A percentile compares a stretch with the other conserved stretches of the same genome.
phyloP scores from a whole-genome alignment of 2,797 vertebrate genomes.

The Chromis chromis region DNA sequence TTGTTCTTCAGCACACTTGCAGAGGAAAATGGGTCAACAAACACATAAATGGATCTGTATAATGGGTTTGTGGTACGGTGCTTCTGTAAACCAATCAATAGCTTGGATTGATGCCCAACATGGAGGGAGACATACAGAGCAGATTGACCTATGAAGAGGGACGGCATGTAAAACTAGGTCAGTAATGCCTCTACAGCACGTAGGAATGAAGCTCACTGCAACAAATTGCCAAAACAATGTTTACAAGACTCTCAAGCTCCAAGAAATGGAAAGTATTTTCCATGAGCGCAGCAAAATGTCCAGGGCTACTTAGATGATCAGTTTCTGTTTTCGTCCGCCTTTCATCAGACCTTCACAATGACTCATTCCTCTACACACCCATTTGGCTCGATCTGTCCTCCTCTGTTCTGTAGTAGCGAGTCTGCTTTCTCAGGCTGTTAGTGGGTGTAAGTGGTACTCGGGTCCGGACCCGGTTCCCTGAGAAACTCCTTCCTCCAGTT shows the following conservation, averaged over 20 bases:
- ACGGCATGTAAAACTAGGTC: constrained; percentile 65
- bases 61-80: constrained; percentile 60
- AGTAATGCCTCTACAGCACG: constrained; percentile 26
- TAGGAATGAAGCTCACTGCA: constrained; percentile 25
- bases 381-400: constrained; percentile 21
- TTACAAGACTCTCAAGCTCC: constrained; percentile 23
- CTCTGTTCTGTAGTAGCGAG: constrained; percentile 17
- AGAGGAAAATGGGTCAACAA: constrained; percentile 70
- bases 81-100: constrained; percentile 74
- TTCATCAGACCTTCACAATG: constrained; percentile 17
- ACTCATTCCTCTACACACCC: constrained; percentile 28
- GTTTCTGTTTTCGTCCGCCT: constrained; percentile 26
- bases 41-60: constrained; percentile 64
- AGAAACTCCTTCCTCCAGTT: constrained; percentile 64
- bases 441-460: constrained; percentile 47
- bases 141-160: constrained; percentile 51
- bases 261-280: constrained; percentile 25
- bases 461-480: constrained; percentile 62
- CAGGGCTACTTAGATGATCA: not conserved
- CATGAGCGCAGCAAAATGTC: constrained; percentile 18
- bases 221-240: constrained; percentile 27
- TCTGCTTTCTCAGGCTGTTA: constrained; percentile 47
- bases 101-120: constrained; percentile 52
- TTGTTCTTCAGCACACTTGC: constrained; percentile 15
- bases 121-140: constrained; percentile 45